Base-by-base conservation (phyloP, 2,797 vertebrate species). In the Brachyalestes nurse region DNA sequence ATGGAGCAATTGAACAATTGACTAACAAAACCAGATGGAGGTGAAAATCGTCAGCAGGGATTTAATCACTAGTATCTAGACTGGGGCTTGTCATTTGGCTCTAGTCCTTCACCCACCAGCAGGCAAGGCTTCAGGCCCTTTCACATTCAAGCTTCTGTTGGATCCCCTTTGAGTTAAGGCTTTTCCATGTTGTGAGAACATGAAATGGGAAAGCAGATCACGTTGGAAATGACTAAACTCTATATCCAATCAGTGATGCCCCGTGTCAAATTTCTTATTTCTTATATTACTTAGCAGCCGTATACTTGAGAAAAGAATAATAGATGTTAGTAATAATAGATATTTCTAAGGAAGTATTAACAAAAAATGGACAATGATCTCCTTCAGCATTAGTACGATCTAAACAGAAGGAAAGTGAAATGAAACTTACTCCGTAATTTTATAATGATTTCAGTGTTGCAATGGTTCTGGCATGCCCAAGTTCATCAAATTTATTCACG, bases 81-180 rank as follows among this genome's bases (percentile, higher is more conserved):
- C 13, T 28, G 67, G 51, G 47, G 23, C 47, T 70, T 25, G 21
- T 13, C 21, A 16, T 28, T 70, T 70, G 42, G 45, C 67, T 51
- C 14, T 51, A 28, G 67, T 51, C 23, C 40, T 21, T n/a, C 40
- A 6, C 10, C 65, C 40, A 21, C 40, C 67, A 70, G 67, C 47
- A 70, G 67, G 45, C 67, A 45, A 70, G 67, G 67, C 67, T 70
- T 51, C 47, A 28, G 47, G 67, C 67, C 21, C 42, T 51, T 51
- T 51, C 67, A 70, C 45, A 49, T 12, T 42, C 8, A 14, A 70
- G 67, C 67, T 70, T 70, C 42, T 70, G 67, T 28, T 38, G 4
- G 65, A n/a, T 67, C 65, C 10, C 38, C 19, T 42, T 40, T 12
- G 23, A n/a, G 13, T 47, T 17, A 28, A 23, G 1, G 23, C 28